Base-by-base conservation (phyloP, 2,113 vertebrate species). In the Colius striatus region DNA sequence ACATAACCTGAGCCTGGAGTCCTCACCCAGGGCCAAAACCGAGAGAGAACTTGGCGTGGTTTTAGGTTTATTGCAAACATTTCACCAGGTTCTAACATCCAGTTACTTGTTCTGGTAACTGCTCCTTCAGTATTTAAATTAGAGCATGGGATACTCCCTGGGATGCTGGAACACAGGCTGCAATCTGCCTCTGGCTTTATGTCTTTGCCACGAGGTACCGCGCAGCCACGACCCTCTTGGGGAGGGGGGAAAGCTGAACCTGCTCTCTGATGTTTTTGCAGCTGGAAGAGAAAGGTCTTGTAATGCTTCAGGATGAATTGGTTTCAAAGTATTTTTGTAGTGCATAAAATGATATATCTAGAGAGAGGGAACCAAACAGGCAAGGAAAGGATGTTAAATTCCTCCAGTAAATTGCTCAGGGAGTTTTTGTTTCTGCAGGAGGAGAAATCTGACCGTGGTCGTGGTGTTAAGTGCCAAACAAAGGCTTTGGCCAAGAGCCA, bases 301-400 rank as follows among this genome's bases (percentile, higher is more conserved):
- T 16, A 66, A 43, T 0, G 38, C 90, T 88, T 60, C 4, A 61
- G 91, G 83, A 75, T 55, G 45, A 81, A 94, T 68, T 0, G 26
- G 32, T 78, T 89, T 61, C 34, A 6, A 45, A 51, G 68, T 75
- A 19, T 38, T 97, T 94, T 53, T 65, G 53, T 65, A 55, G 68
- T 1, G 2, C 47, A 7, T 78, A 50, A 68, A 91, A 73, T 67
- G 72, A 53, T 65, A 55, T n/a, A n/a, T n/a, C n/a, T n/a, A n/a
- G n/a, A n/a, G n/a, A n/a, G n/a, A n/a, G n/a, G n/a, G n/a, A n/a
- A n/a, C 57, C 48, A 65, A 96, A 45, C 27, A 26, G 91, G 76
- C 76, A n/a, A 38, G 68, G 76, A 47, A 27, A 91, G 55, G 95
- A 92, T 71, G 76, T 86, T 58, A 41, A 84, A 80, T 34, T 92